phyloP scores from a whole-genome alignment of 2,797 vertebrate species.

The Xiphorhynchus erythropygius region DNA sequence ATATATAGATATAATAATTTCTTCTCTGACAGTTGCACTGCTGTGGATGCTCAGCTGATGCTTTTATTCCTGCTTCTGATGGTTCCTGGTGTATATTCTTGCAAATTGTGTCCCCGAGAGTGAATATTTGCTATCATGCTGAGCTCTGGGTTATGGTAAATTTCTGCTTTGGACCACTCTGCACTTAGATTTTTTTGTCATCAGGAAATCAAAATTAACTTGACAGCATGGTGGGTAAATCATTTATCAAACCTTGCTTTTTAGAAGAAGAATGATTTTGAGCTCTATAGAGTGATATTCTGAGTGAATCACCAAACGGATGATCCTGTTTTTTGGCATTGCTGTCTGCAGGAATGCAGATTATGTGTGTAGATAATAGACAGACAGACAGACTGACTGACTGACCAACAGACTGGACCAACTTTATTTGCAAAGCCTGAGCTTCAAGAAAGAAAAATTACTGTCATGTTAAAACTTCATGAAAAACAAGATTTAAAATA shows the following conservation, averaged over 20 bases:
- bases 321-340: neutral
- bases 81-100: neutral
- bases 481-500: constrained; percentile 26
- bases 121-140: neutral
- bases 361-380: neutral
- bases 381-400: neutral
- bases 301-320: neutral
- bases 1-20: neutral
- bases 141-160: neutral
- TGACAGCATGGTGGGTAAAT: neutral
- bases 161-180: neutral
- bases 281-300: neutral
- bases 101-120: neutral
- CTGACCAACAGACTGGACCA: neutral
- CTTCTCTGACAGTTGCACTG: neutral
- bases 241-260: neutral
- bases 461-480: neutral
- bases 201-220: neutral
- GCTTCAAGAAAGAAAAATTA: neutral
- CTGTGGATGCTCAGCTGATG: neutral
- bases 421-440: neutral
- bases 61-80: neutral
- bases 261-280: neutral
- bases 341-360: neutral
- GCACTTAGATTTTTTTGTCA: neutral